A percentile compares a stretch with the other conserved stretches of the same genome.
These are phyloP conservation scores for Poecilia latipinna DNA, from an alignment of 2,113 vertebrate genomes.

Conservation along the genomic window DNA sequence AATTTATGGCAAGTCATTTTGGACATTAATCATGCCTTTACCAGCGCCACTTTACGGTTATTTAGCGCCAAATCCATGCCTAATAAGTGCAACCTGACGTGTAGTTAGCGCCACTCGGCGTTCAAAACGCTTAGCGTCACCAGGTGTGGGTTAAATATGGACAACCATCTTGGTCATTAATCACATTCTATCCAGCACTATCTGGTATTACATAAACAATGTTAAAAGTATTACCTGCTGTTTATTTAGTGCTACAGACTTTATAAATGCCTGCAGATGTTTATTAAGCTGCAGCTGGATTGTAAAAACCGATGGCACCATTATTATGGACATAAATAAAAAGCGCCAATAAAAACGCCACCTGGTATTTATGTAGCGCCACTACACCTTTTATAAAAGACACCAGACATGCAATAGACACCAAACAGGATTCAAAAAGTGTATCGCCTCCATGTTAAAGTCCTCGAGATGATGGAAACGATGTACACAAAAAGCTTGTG, in stretches of 20 bases:
- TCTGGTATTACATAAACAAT: not conserved
- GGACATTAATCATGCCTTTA: not conserved
- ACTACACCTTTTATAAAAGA: not conserved
- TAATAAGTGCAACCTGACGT: not conserved
- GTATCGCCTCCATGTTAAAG: no score
- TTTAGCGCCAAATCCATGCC: not conserved
- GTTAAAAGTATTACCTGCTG: not conserved
- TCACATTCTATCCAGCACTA: not conserved
- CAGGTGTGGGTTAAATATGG: no score
- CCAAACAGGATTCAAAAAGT: no score
- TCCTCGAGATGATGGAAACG: no score
- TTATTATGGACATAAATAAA: not conserved
- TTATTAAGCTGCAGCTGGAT: not conserved
- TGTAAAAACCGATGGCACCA: not conserved
- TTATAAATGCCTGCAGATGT: not conserved
- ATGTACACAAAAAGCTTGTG: no score
- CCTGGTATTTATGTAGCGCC: not conserved
- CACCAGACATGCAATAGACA: no score
- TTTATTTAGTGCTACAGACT: not conserved
- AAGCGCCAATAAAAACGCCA: not conserved
- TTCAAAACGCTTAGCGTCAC: no score
- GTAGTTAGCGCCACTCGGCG: not conserved
- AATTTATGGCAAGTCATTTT: not conserved
- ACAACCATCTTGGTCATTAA: no score
- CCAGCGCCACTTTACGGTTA: not conserved